Evolutionary conservation across 2,113 vertebrate genomes (phyloP), one percentile per base, ranked within the genome.

Genomic region (Tauraco erythrolophus): DNA sequence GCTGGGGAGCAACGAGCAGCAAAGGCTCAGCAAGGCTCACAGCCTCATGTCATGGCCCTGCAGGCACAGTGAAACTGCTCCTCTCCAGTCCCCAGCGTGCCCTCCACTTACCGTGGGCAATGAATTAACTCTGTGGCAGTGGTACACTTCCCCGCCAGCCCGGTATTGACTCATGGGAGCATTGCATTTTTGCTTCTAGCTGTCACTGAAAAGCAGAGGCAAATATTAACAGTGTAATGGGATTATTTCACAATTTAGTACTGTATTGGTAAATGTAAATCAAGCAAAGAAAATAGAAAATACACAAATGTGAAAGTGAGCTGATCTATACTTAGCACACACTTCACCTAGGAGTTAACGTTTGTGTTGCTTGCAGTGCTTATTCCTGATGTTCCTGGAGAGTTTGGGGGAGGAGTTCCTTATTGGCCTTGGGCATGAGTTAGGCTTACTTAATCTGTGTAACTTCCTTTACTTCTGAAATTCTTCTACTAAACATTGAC

Each of bases 221-320:
- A 92, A 93, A 94, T 92, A 93, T 72, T 85, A 95, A 80, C 53
- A 77, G 88, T 85, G 58, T 58, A 72, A 88, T 35, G n/a, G 56
- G 43, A 51, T 15, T 78, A 41, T 77, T 72, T 92, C 56, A 57
- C 68, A 94, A 64, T 85, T 92, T 72, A 93, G 72, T 39, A 46
- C 39, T 80, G 1, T 74, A 91, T 33, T 78, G 85, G 82, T 77
- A 92, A 84, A 85, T 48, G 58, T 24, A 84, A 96, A 58, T 58
- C 90, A 80, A 96, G 94, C 82, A 93, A 93, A 83, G 83, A 80
- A 88, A 80, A 92, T 84, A 62, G 12, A 41, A 68, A 89, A 2
- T 43, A 94, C 95, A 68, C 53, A 95, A 88, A 88, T 0, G 4
- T 77, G 62, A 18, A 74, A 92, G 68, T 39, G 68, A 95, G 54